phyloP scores from a whole-genome alignment of 1,140 invertebrate genomes.

The Cheumatopsyche charites region DNA sequence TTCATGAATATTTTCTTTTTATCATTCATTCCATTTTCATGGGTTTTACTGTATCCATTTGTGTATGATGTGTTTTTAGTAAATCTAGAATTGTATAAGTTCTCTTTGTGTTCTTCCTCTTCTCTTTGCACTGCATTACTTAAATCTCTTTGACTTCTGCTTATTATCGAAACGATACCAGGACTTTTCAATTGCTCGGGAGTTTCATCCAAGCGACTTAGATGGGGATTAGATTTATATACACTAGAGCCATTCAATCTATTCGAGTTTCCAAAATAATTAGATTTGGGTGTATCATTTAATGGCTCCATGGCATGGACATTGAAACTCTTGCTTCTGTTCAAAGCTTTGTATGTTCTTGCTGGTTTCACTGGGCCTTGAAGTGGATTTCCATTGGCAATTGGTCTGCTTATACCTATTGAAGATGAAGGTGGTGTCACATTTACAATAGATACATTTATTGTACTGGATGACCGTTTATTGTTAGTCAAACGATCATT shows the following conservation, averaged over 20 bases:
- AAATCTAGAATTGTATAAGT: slow-evolving; percentile 61
- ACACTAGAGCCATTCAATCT: slow-evolving; percentile 59
- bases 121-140: slow-evolving; percentile 60
- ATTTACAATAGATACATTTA: slow-evolving; percentile 78
- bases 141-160: slow-evolving; percentile 78
- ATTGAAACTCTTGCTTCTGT: slow-evolving; percentile 85
- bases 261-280: slow-evolving; percentile 55
- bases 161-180: slow-evolving; percentile 82
- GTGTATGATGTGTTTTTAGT: slow-evolving; percentile 60
- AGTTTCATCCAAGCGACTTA: slow-evolving; percentile 71
- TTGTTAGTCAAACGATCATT: slow-evolving; percentile 58
- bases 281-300: slow-evolving; percentile 56
- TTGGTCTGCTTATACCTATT: slow-evolving; percentile 48
- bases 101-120: slow-evolving; percentile 59
- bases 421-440: slow-evolving; percentile 59
- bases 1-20: slow-evolving; percentile 75
- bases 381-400: slow-evolving; percentile 54
- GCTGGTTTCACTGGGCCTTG: slow-evolving; percentile 73
- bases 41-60: slow-evolving; percentile 58
- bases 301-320: slow-evolving; percentile 67
- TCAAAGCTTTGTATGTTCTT: slow-evolving; percentile 75
- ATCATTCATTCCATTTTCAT: slow-evolving; percentile 61
- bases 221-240: slow-evolving; percentile 78
- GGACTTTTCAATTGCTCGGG: slow-evolving; percentile 80
- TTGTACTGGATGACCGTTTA: slow-evolving; percentile 68